Base-by-base conservation (phyloP, 2,888 invertebrate species). In the Drosophila paranaensis region DNA sequence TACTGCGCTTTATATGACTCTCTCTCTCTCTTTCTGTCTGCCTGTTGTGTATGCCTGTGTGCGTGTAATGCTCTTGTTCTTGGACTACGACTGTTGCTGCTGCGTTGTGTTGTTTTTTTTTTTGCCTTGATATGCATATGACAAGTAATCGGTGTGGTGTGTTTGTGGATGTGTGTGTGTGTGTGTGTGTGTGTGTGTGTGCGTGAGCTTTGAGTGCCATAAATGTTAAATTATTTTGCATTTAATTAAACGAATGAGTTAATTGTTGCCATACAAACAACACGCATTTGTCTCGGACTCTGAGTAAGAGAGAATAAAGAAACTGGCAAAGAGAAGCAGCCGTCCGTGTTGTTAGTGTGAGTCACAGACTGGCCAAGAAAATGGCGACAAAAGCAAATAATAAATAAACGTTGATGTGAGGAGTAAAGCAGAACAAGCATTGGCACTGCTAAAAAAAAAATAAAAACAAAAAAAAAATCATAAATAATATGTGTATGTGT, bases 361-460 rank as follows among this genome's bases (percentile, higher is more conserved):
- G 77, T 84, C 85, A 79, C 35, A 40, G 70, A 60, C 69, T 63
- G 60, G 43, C 53, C 60, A 57, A 73, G 81, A 88, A 88, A 69
- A 46, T 46, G 53, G 60, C 73, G 85, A 85, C 71, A 81, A 89
- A 85, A 89, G 85, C 88, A 86, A 88, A 86, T 75, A 80, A 79
- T 65, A 62, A 69, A 88, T 72, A 77, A 84, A 83, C 42, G 51
- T 58, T 61, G 64, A 74, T 73, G 75, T 62, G 71, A 61, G 64
- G 60, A 71, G 58, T 55, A 85, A 74, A 60, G 69, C 71, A 72
- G 42, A 82, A 78, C 57, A 80, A 73, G 64, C 70, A 68, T 42
- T 67, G 75, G 39, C 63, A 71, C 53, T 65, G 71, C 69, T 53
- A 71, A 70, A 61, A 40, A 60, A 65, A 60, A 64, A 48, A 54